phyloP scores from a whole-genome alignment of 2,113 vertebrate species.

The Megaceryle torquata region DNA sequence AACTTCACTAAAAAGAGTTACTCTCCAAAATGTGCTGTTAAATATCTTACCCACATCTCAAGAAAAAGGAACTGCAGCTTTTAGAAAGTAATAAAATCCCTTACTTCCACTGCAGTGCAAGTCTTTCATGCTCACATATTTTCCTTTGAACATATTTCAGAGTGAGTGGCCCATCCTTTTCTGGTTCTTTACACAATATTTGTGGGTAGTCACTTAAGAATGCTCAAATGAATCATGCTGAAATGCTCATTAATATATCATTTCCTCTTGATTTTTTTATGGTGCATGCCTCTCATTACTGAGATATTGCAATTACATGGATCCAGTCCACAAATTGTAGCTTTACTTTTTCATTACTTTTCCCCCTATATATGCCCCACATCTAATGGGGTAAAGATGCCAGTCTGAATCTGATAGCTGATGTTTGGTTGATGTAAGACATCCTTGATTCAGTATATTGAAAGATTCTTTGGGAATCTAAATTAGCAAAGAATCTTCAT shows the following conservation, averaged over 20 bases:
- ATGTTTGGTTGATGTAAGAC: not conserved
- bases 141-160: not conserved
- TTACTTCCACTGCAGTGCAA: not conserved
- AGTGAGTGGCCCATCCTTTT: not conserved
- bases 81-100: not conserved
- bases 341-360: not conserved
- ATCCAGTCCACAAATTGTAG: not conserved
- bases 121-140: not conserved
- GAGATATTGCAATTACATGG: not conserved
- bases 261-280: not conserved
- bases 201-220: not conserved
- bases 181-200: constrained; percentile 15
- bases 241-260: not conserved
- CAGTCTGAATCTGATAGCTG: not conserved
- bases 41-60: not conserved
- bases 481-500: not conserved
- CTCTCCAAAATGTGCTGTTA: not conserved
- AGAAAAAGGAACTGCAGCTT: not conserved
- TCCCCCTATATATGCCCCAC: not conserved
- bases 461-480: not conserved
- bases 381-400: rapidly evolving
- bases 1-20: not conserved
- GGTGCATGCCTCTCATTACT: not conserved
- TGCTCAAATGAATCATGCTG: not conserved
- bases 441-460: not conserved